These are phyloP conservation scores for Pachyuromys duprasi DNA, from an alignment of 2,797 vertebrate species.

Conservation along the genomic window DNA sequence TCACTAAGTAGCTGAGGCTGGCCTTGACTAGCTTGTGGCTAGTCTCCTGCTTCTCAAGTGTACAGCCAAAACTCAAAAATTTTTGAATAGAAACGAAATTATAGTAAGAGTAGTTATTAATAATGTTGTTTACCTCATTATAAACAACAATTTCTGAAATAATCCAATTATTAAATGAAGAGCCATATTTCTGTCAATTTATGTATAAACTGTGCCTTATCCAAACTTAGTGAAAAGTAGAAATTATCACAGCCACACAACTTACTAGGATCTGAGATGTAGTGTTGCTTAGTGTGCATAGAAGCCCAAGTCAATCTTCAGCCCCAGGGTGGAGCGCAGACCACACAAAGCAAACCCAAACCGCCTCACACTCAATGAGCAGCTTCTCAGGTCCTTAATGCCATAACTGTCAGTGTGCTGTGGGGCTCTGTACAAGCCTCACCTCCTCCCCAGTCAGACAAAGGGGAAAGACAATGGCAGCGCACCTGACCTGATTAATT, in stretches of 20 bases:
- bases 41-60: neutral
- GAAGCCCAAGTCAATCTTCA: neutral
- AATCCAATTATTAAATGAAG: conserved; percentile 49
- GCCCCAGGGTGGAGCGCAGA: neutral
- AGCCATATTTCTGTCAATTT: conserved; percentile 2
- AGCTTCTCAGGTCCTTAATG: neutral
- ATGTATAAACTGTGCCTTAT: neutral
- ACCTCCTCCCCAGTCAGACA: neutral
- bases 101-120: conserved; percentile 18
- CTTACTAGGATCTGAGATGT: neutral
- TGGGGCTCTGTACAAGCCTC: neutral
- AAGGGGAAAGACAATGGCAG: neutral
- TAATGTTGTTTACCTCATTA: neutral
- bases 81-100: conserved; percentile 24
- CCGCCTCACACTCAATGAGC: neutral
- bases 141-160: conserved; percentile 5
- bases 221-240: conserved; percentile 45
- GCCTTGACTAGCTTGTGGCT: neutral
- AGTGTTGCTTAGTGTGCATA: neutral
- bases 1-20: neutral
- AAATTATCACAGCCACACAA: conserved; percentile 17
- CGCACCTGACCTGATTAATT: neutral
- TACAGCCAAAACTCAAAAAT: neutral
- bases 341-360: neutral
- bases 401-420: neutral